These are phyloP conservation scores for Sphaeridia pumilis DNA, from an alignment of 2,888 invertebrate species.

Conservation along the genomic window DNA sequence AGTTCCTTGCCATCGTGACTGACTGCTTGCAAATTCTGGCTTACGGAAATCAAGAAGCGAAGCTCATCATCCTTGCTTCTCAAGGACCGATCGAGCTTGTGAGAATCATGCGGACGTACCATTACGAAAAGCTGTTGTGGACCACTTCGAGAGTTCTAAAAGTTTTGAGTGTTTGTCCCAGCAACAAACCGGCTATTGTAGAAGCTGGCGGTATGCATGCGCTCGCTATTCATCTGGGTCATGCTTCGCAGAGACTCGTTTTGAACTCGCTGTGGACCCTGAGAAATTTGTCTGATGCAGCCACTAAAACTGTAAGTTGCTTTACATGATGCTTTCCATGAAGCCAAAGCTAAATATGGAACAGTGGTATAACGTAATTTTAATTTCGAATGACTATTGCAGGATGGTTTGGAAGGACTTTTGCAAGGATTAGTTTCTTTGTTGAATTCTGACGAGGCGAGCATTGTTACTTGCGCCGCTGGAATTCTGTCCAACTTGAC, in stretches of 20 bases:
- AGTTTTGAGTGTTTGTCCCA: constrained; percentile 93
- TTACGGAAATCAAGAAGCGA: constrained; percentile 95
- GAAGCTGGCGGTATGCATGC: constrained; percentile 98
- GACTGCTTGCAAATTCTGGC: constrained; percentile 97
- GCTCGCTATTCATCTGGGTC: constrained; percentile 86
- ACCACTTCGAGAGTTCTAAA: constrained; percentile 95
- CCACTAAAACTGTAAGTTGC: constrained; percentile 59
- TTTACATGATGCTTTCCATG: background rate
- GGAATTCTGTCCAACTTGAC: constrained; percentile 97
- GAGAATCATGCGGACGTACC: constrained; percentile 91
- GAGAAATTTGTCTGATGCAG: constrained; percentile 95
- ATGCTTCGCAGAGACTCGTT: constrained; percentile 82
- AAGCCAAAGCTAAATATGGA: background rate
- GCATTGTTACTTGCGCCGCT: constrained; percentile 95
- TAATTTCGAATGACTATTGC: constrained; percentile 37
- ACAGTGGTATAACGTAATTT: background rate
- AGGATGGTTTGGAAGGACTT: constrained; percentile 77
- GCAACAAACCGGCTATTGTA: constrained; percentile 97
- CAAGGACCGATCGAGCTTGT: constrained; percentile 95
- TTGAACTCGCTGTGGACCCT: constrained; percentile 97
- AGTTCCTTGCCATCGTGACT: constrained; percentile 97
- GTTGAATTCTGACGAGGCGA: constrained; percentile 81
- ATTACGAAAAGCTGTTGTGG: constrained; percentile 97
- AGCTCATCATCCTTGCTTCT: constrained; percentile 88
- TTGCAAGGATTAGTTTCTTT: constrained; percentile 82